phyloP scores from a whole-genome alignment of 2,888 invertebrate species.

The Drosophila atroscutellata region DNA sequence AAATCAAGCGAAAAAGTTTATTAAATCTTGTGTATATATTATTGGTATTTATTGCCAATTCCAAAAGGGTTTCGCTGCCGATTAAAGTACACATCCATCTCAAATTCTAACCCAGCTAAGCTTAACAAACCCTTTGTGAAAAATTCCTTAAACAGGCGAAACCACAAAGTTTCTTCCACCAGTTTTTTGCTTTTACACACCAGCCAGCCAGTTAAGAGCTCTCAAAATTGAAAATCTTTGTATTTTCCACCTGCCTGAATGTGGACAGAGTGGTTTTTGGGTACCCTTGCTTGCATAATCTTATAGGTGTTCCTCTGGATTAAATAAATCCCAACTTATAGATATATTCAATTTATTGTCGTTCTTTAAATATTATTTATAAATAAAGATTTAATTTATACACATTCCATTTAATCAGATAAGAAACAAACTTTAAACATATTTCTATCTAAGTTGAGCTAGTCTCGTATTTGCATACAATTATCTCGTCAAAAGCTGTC shows the following conservation, averaged over 20 bases:
- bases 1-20: neutral
- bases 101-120: neutral
- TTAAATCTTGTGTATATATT: too few relatives aligned
- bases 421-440: neutral
- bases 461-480: constrained; percentile 1
- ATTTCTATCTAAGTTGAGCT: constrained; percentile 1
- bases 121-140: neutral
- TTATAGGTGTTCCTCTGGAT: neutral
- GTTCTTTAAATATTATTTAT: neutral
- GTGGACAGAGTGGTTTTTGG: neutral
- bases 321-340: neutral
- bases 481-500: constrained; percentile 5
- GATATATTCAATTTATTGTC: neutral
- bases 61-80: too few relatives aligned
- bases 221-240: neutral
- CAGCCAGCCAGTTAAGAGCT: neutral
- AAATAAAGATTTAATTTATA: neutral
- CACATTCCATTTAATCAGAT: neutral
- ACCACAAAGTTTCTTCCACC: neutral
- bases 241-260: neutral
- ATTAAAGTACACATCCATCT: neutral
- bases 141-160: neutral
- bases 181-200: too few relatives aligned
- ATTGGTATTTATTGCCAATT: too few relatives aligned
- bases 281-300: neutral